Base-by-base conservation (phyloP, 1,140 invertebrate genomes). In the Pseudomyrmex dendroicus region DNA sequence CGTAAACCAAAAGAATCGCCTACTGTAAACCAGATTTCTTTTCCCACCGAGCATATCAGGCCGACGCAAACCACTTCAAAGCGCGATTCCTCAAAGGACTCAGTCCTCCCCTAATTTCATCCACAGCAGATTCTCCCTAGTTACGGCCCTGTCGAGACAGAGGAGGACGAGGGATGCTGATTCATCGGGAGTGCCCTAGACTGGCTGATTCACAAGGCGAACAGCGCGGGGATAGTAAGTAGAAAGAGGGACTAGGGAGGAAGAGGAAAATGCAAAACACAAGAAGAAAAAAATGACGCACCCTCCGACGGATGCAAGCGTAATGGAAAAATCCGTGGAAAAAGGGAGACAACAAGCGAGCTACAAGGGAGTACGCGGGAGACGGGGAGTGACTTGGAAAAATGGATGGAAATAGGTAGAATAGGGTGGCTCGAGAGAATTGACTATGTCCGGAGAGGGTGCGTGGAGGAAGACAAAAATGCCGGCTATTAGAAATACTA, bases 381-480 rank as follows among this genome's bases (percentile, higher is more conserved):
- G 46, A 52, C 2, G 12, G 57, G 15, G 54, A 1, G 59, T 35
- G 22, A 48, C 13, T 50, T 10, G 59, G 44, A 82, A 73, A 85
- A 85, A 73, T 72, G 48, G 52, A 73, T 52, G 35, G 61, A 80
- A 76, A 73, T 52, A n/a, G 62, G 48, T 44, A 74, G 61, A 52
- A 68, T 70, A 74, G 22, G 56, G 10, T 54, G 17, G 57, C 9
- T 82, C 35, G 10, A 54, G 17, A 12, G 67, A 67, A 73, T 78
- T 59, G 72, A 76, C 72, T 67, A 25, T 72, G 56, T 50, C 44
- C n/a, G 56, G 46, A 50, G 17, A 68, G 35, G 46, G 17, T 70
- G 56, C 64, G 56, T 73, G 52, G 13, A 54, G 48, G 15, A 48
- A n/a, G 48, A 54, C 10, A 8, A 2, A 17, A 80, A 22, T 5